Base-by-base conservation (phyloP, 1,140 invertebrate genomes). In the Trichoplusia ni region DNA sequence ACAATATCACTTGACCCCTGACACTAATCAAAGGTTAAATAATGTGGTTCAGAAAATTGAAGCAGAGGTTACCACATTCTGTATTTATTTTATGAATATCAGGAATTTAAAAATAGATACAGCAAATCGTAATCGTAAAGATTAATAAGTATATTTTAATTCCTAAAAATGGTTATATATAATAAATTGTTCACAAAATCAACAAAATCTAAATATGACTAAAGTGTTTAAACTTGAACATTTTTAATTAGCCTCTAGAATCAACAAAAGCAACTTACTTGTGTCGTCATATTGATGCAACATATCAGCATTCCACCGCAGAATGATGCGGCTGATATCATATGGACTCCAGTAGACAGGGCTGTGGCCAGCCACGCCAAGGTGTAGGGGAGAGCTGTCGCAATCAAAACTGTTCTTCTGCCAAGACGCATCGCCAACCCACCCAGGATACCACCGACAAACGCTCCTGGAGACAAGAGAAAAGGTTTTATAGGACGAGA, bases 271-370 rank as follows among this genome's bases (percentile, higher is more conserved):
- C 14, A 29, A 56, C 53, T 56, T 89, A 95, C 94, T 92, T 96
- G 95, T 27, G 95, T 95, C 9, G 95, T 94, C 86, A 96, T 94
- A 38, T 95, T 94, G 47, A 96, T 93, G 25, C 95, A 95, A 68
- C 95, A 95, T 2, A 86, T 75, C 3, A 89, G 77, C 78, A 95
- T 94, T 23, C 96, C 96, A 4, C 94, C 95, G 64, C 94, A 92
- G 84, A 96, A 95, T 6, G 95, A 95, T 0, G 95, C 95, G 9
- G 93, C 92, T 68, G 95, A 95, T 82, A 97, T 94, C 88, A 96
- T 93, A 77, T 95, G 92, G 0, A 96, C 94, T 73, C 93, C 93
- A 49, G 92, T 93, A 2, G 95, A 95, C 59, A 96, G 93, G 0
- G 95, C 93, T 0, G 95, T 96, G 1, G 95, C 89, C 13, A 96